phyloP scores from a whole-genome alignment of 2,797 vertebrate species.

The Mallotus villosus region DNA sequence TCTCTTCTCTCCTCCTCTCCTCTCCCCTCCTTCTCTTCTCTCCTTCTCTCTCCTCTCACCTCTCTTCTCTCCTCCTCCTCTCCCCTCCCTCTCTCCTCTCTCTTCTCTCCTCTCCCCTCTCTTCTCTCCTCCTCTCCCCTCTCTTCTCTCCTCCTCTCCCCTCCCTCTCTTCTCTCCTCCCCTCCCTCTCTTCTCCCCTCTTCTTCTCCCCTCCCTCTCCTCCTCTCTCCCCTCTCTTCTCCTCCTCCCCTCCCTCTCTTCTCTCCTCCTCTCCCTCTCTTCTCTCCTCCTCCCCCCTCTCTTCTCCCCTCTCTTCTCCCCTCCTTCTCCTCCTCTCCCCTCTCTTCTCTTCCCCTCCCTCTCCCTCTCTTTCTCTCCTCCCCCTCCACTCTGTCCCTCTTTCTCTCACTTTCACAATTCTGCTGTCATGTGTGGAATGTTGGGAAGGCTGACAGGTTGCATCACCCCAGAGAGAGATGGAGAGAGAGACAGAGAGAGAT shows the following conservation, averaged over 20 bases:
- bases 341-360: no score
- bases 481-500: neutral
- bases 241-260: no score
- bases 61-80: neutral
- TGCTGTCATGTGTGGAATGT: neutral
- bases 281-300: no score
- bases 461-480: neutral
- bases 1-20: no score
- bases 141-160: no score
- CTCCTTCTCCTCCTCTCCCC: neutral
- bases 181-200: neutral
- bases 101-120: neutral
- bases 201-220: neutral
- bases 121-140: neutral
- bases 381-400: neutral
- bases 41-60: neutral
- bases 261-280: neutral
- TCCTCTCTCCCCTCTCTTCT: no score
- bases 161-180: neutral
- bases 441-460: conserved; percentile 3
- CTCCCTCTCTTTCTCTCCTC: no score
- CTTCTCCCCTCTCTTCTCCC: neutral
- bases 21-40: no score
- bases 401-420: neutral
- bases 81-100: no score